A percentile compares a stretch with the other conserved stretches of the same genome.
phyloP scores from a whole-genome alignment of 2,888 invertebrate genomes.

The Leptopterna dolabrata region DNA sequence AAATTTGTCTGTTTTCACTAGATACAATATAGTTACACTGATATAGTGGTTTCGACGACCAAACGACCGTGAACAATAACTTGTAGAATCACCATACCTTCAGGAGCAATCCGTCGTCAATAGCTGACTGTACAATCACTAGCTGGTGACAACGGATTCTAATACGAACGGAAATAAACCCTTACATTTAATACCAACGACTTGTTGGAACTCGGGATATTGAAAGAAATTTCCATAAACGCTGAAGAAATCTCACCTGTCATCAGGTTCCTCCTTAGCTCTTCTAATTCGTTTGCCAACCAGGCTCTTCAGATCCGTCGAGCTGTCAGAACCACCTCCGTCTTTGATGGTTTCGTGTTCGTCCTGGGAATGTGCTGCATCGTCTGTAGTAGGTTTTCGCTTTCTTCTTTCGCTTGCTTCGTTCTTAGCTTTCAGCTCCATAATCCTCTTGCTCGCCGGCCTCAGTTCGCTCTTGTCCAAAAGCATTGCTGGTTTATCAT shows the following conservation, averaged over 20 bases:
- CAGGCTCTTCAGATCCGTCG: conserved; percentile 58
- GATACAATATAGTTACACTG: too few species aligned
- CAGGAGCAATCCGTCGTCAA: too few species aligned
- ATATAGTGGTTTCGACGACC: too few species aligned
- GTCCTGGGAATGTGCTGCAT: conserved; percentile 22
- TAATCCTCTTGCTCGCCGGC: conserved; percentile 58
- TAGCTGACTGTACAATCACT: too few species aligned
- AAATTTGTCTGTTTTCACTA: too few species aligned
- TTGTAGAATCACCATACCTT: too few species aligned
- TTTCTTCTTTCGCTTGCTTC: conserved; percentile 59
- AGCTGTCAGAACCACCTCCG: conserved; percentile 59
- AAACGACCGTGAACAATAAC: too few species aligned
- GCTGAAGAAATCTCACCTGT: conserved; percentile 66
- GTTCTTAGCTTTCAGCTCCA: conserved; percentile 58
- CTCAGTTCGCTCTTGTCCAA: conserved; percentile 50
- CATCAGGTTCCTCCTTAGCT: conserved; percentile 67
- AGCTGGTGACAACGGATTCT: too few species aligned
- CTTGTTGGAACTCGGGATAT: too few species aligned
- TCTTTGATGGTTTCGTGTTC: conserved; percentile 33
- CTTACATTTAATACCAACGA: too few species aligned
- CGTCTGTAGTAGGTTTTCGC: conserved; percentile 56
- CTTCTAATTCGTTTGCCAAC: conserved; percentile 71
- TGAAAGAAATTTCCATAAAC: neutral
- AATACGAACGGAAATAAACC: too few species aligned
- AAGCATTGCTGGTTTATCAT: neutral